Percentiles rank a stretch among this genome's conserved stretches.
phyloP scores from a whole-genome alignment of 2,888 invertebrate genomes.

The Cetonia aurata region DNA sequence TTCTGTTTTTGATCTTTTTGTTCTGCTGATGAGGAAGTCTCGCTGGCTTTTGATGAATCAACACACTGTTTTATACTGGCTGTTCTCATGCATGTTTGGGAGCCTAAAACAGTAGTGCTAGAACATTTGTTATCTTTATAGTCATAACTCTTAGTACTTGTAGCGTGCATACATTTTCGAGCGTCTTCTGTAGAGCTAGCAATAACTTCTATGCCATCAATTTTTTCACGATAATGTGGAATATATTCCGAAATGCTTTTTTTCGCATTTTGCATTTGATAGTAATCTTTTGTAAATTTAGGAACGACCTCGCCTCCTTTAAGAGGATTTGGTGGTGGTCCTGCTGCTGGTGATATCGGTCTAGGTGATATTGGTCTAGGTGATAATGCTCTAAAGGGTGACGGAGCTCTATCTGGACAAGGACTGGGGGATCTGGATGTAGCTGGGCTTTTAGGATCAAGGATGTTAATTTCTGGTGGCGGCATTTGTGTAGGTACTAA shows the following conservation, averaged over 20 bases:
- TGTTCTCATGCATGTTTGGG: too few relatives aligned
- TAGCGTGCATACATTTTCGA: neutral
- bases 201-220: conserved; percentile 43
- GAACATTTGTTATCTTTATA: too few relatives aligned
- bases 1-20: neutral
- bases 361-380: conserved; percentile 63
- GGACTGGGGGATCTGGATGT: conserved; percentile 76
- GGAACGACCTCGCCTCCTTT: conserved; percentile 57
- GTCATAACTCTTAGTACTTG: neutral
- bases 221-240: conserved; percentile 59
- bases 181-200: neutral
- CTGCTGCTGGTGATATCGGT: conserved; percentile 78
- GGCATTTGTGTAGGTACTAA: conserved; percentile 77
- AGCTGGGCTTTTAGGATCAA: conserved; percentile 73
- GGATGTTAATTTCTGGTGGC: conserved; percentile 72
- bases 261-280: conserved; percentile 56
- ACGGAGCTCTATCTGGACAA: conserved; percentile 65
- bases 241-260: conserved; percentile 59
- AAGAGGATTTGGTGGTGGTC: conserved; percentile 77
- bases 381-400: conserved; percentile 61
- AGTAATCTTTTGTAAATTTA: conserved; percentile 39
- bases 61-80: too few relatives aligned
- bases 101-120: too few relatives aligned
- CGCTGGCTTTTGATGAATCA: too few relatives aligned
- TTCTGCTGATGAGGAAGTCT: too few relatives aligned